Conservation (phyloP, 2,797 vertebrate species). For the Carapus acus region DNA sequence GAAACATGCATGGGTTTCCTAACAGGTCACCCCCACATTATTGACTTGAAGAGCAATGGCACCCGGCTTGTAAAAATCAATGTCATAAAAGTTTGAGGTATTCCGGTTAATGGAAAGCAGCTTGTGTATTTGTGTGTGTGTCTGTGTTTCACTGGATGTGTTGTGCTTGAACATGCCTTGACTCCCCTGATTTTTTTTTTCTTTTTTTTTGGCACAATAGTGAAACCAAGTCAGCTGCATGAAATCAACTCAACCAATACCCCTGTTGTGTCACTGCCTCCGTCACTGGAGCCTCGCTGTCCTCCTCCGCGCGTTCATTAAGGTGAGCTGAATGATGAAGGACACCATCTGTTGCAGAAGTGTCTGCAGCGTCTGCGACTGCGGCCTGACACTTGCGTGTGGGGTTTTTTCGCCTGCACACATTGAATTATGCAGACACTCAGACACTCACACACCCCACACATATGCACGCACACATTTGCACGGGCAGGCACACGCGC, state of each 20-base stretch:
- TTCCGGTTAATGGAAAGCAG: slow-evolving; percentile 41
- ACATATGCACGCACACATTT: slow-evolving; percentile 26
- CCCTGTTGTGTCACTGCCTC: not conserved
- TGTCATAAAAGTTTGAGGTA: slow-evolving; percentile 37
- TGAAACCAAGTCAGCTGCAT: slow-evolving; percentile 4
- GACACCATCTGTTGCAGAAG: slow-evolving; percentile 14
- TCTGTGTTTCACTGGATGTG: slow-evolving; percentile 28
- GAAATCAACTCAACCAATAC: not conserved
- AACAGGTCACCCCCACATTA: slow-evolving; percentile 49
- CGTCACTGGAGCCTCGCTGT: not conserved
- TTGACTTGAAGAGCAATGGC: slow-evolving; percentile 34
- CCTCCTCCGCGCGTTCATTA: slow-evolving; percentile 14
- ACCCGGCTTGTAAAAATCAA: slow-evolving; percentile 45
- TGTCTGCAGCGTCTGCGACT: slow-evolving; percentile 28
- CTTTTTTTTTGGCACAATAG: slow-evolving; percentile 4
- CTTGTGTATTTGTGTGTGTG: too few species aligned
- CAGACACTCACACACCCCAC: not conserved
- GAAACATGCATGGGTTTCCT: slow-evolving; percentile 53
- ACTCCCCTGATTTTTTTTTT: slow-evolving; percentile 1
- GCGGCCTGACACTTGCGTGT: slow-evolving; percentile 27
- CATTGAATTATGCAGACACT: too few species aligned
- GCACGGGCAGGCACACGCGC: not conserved
- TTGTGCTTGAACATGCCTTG: slow-evolving; percentile 31
- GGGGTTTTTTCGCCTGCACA: not conserved
- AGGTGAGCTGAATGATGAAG: slow-evolving; percentile 19